Evolutionary conservation across 1,140 invertebrate species (phyloP).

Genomic region (Rhyzopertha dominica): DNA sequence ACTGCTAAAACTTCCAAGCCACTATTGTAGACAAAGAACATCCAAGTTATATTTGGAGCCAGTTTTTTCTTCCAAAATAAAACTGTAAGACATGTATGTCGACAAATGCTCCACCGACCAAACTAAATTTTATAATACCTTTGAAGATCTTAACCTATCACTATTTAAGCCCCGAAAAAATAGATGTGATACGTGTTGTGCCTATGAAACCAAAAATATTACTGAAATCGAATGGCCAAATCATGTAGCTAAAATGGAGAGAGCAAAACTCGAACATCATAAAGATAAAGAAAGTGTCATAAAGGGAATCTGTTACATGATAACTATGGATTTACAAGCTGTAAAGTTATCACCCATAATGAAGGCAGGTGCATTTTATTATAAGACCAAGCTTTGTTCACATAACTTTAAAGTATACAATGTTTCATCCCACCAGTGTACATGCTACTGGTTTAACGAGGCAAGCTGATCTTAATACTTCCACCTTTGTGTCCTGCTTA

Average conservation of each 20-base stretch:
- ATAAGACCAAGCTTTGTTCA: slow-evolving; percentile 44
- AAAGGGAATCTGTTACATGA: slow-evolving; percentile 19
- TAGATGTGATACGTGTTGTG: no score
- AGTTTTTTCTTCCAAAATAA: no score
- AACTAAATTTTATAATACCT: no score
- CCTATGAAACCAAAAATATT: no score
- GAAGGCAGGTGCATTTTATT: slow-evolving; percentile 45
- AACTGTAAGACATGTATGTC: no score
- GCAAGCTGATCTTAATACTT: slow-evolving; percentile 40
- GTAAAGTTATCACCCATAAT: slow-evolving; percentile 42
- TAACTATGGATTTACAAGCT: slow-evolving; percentile 43
- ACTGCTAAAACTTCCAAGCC: no score
- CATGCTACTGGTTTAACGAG: slow-evolving; percentile 17
- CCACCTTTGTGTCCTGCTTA: slow-evolving; percentile 39
- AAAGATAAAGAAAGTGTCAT: slow-evolving; percentile 25
- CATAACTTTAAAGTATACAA: slow-evolving; percentile 49
- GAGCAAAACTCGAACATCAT: slow-evolving; percentile 24
- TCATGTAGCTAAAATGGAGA: slow-evolving; percentile 22
- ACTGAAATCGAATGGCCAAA: slow-evolving; percentile 20
- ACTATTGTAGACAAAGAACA: no score
- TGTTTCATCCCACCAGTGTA: slow-evolving; percentile 32
- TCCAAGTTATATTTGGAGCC: no score
- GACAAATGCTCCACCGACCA: no score
- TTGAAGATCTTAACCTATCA: no score
- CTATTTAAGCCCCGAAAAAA: no score